phyloP scores from a whole-genome alignment of 2,113 vertebrate species.

The Naja naja region DNA sequence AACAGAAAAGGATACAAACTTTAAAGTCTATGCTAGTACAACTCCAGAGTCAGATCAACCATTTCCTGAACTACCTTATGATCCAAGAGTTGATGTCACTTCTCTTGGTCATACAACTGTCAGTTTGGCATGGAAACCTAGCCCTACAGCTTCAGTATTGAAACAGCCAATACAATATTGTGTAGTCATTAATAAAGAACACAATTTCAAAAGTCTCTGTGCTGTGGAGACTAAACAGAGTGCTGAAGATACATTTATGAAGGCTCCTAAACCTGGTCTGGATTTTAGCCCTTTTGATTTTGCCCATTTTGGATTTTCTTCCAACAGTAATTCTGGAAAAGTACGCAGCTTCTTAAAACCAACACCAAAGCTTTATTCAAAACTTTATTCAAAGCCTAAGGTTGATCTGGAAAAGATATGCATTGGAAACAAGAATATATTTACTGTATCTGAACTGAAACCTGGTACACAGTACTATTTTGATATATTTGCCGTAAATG shows the following conservation, averaged over 20 bases:
- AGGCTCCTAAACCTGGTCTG: constrained; percentile 87
- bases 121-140: constrained; percentile 94
- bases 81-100: constrained; percentile 92
- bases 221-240: constrained; percentile 88
- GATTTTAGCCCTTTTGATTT: constrained; percentile 98
- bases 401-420: constrained; percentile 87
- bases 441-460: constrained; percentile 90
- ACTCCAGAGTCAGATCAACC: constrained; percentile 95
- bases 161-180: constrained; percentile 92
- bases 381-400: constrained; percentile 69
- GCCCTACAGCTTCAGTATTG: constrained; percentile 84
- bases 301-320: constrained; percentile 89
- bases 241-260: constrained; percentile 87
- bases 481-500: constrained; percentile 90
- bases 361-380: constrained; percentile 74
- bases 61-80: constrained; percentile 91
- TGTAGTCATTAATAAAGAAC: constrained; percentile 92
- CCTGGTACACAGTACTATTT: constrained; percentile 96
- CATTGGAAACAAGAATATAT: constrained; percentile 94
- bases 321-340: constrained; percentile 76
- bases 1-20: constrained; percentile 95
- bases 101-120: constrained; percentile 88
- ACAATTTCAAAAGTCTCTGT: constrained; percentile 98
- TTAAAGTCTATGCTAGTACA: constrained; percentile 92
- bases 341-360: constrained; percentile 73